Base-by-base conservation (phyloP, 2,888 invertebrate species). In the Clistopyga incitator region DNA sequence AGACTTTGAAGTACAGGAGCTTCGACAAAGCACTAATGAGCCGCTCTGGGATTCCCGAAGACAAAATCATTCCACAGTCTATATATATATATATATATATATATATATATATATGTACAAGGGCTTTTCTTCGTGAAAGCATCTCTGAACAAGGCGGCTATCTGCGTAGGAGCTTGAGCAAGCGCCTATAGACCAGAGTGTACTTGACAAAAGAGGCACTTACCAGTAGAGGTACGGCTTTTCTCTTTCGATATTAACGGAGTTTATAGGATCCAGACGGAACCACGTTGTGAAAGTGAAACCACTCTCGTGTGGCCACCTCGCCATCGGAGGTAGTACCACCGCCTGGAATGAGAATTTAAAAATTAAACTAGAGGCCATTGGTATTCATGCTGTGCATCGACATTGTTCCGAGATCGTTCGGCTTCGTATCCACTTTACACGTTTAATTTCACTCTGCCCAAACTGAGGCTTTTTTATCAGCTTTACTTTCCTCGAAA, bases 251-350 rank as follows among this genome's bases (percentile, higher is more conserved):
- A 99, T 99, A 95, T 98, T 99, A 93, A 98, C 98, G 82, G 98
- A 98, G 95, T 99, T 99, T 94, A 98, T 98, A 91, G 99, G 98
- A 95, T 99, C 99, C 93, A 99, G 95, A 85, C 99, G 96, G 94
- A 99, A 98, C 99, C 99, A 99, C 89, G 99, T 99, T 90, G 98
- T 98, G 94, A 99, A 99, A 75, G 99, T 99, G 96, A 99, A 99
- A 82, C 99, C 99, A 94, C 97, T 99, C 94, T 99, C 99, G 94
- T 99, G 98, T 50, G 99, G 99, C 99, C 99, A 99, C 93, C 98
- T 97, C 85, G 99, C 98, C 92, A 99, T 95, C 20, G 99, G 99
- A 74, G 99, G 99, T 91, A 99, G 95, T 64, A 99, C 98, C 91
- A 99, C 96, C 83, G 99, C 99, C 99, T 99, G 94, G 3, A 95